Conservation (phyloP, 2,888 invertebrate species). For the Drosophila paranaensis region DNA sequence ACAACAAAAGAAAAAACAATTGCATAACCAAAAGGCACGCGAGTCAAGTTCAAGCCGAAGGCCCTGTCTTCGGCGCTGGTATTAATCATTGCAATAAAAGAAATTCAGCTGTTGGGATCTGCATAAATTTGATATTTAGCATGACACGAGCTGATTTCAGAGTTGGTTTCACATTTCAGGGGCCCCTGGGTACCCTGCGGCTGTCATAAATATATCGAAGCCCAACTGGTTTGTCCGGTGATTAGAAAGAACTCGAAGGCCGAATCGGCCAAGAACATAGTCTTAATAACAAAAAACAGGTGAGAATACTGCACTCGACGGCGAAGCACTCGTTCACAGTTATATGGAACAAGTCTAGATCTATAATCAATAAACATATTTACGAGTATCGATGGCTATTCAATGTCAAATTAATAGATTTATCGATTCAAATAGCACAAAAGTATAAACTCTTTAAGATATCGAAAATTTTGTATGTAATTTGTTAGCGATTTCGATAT, state of each 20-base stretch:
- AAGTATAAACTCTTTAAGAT: not conserved
- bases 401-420: not conserved
- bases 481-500: too few relatives aligned
- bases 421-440: not conserved
- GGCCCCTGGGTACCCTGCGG: conserved; percentile 13
- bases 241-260: conserved; percentile 34
- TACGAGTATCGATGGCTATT: not conserved
- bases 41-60: conserved; percentile 32
- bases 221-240: conserved; percentile 57
- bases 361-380: not conserved
- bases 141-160: conserved; percentile 34
- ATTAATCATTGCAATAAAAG: conserved; percentile 66
- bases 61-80: conserved; percentile 20
- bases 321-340: not conserved
- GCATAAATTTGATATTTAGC: conserved; percentile 55
- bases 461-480: not conserved
- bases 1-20: conserved; percentile 24
- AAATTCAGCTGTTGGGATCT: conserved; percentile 43
- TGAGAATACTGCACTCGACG: not conserved
- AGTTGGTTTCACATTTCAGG: conserved; percentile 6
- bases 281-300: not conserved
- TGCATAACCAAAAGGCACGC: conserved; percentile 68
- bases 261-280: conserved; percentile 23
- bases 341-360: not conserved
- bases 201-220: conserved; percentile 39